Evolutionary conservation across 2,888 invertebrate genomes (phyloP).

Genomic region (Lamellibrachia satsuma): DNA sequence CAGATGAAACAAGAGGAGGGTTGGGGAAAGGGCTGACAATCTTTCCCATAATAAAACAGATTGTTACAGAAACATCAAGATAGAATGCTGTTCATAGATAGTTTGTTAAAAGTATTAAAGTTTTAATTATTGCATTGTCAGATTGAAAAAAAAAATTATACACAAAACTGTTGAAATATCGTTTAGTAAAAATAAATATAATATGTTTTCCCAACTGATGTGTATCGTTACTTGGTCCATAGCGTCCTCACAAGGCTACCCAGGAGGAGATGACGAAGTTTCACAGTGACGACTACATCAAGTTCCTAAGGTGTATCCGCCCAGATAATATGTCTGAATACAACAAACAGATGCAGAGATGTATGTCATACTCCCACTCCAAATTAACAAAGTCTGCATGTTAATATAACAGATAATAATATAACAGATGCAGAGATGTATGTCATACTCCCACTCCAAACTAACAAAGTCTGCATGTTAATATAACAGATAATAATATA

Average conservation of each 20-base stretch:
- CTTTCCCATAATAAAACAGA: too few relatives aligned
- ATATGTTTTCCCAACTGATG: background rate
- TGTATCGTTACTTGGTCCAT: slow-evolving; percentile 37
- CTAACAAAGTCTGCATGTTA: too few relatives aligned
- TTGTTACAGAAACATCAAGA: too few relatives aligned
- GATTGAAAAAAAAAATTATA: background rate
- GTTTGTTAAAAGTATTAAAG: background rate
- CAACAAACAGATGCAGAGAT: slow-evolving; percentile 96
- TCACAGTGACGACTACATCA: slow-evolving; percentile 98
- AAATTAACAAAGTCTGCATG: background rate
- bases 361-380: slow-evolving; percentile 70
- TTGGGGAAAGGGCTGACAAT: too few relatives aligned
- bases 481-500: too few relatives aligned
- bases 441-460: too few relatives aligned
- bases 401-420: background rate
- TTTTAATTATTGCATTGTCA: background rate
- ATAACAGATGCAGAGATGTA: background rate
- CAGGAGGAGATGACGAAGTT: slow-evolving; percentile 99
- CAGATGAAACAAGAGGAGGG: too few relatives aligned
- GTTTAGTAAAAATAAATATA: slow-evolving; percentile 9
- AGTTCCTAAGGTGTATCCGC: slow-evolving; percentile 92
- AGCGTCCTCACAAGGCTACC: slow-evolving; percentile 98
- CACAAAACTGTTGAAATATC: background rate
- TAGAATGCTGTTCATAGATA: too few relatives aligned
- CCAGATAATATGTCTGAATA: slow-evolving; percentile 99